Evolutionary conservation across 2,113 vertebrate genomes (phyloP).

Genomic region (Dicaeum eximium): DNA sequence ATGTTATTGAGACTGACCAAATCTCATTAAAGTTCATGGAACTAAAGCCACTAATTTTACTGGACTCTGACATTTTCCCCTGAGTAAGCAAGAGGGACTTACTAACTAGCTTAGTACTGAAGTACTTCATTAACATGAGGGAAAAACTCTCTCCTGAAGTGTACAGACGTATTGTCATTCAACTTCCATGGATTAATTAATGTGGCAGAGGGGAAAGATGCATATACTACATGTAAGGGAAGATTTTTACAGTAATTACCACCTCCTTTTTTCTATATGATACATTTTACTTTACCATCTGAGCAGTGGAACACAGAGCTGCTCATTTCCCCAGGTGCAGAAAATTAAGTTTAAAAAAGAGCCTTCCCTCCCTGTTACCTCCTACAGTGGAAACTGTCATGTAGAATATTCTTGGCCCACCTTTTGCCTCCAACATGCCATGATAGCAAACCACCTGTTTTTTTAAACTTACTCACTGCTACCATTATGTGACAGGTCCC

Average conservation of each 20-base stretch:
- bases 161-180: accelerated
- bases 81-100: background rate
- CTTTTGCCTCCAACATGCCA: background rate
- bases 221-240: background rate
- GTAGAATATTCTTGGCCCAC: background rate
- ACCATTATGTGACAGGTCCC: background rate
- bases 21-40: background rate
- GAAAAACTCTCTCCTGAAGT: background rate
- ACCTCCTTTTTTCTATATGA: background rate
- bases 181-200: background rate
- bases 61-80: background rate
- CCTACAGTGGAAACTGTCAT: background rate
- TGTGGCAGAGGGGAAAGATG: background rate
- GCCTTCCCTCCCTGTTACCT: background rate
- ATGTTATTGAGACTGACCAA: background rate
- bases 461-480: background rate
- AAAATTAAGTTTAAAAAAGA: background rate
- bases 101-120: background rate
- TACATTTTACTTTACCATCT: background rate
- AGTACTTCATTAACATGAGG: background rate
- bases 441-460: background rate
- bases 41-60: background rate
- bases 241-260: background rate
- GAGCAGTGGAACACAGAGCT: background rate
- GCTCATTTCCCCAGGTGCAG: background rate